A percentile compares a stretch with the other conserved stretches of the same genome.
Evolutionary conservation across 1,140 invertebrate species (phyloP).

Genomic region (Zelostemma sp.): DNA sequence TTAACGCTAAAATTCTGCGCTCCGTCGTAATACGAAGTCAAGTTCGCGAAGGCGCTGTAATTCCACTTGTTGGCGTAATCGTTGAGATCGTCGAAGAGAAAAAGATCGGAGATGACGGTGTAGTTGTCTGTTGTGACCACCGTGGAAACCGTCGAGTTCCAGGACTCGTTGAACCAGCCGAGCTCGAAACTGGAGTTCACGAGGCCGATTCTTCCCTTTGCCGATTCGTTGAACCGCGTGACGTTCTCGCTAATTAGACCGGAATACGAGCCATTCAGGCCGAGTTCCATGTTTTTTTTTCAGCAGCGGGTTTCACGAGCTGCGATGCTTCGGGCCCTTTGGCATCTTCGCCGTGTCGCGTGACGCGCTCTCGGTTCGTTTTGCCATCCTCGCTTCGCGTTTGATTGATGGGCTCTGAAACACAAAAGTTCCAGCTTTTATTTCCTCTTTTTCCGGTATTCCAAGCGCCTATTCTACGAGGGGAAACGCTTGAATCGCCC

Average conservation of each 20-base stretch:
- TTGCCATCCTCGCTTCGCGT: constrained; percentile 21
- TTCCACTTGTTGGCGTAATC: constrained; percentile 64
- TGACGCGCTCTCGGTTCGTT: constrained; percentile 6
- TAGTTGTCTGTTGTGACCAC: constrained; percentile 58
- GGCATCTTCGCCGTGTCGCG: constrained; percentile 17
- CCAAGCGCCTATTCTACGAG: too few relatives aligned
- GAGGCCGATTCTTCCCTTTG: constrained; percentile 12
- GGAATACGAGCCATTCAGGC: constrained; percentile 34
- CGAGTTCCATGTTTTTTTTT: constrained; percentile 32
- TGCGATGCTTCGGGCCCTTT: constrained; percentile 25
- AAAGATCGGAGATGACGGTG: constrained; percentile 62
- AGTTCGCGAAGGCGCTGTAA: constrained; percentile 60
- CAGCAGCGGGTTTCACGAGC: constrained; percentile 25
- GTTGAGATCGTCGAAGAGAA: constrained; percentile 65
- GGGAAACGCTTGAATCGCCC: too few relatives aligned
- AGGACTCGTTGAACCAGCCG: constrained; percentile 51
- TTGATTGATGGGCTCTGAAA: background rate
- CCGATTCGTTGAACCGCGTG: constrained; percentile 25
- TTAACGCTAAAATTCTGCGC: constrained; percentile 48
- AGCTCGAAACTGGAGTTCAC: constrained; percentile 23
- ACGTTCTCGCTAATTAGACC: constrained; percentile 37
- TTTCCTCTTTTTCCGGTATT: too few relatives aligned
- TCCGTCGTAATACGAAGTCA: constrained; percentile 61
- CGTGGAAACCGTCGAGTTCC: constrained; percentile 27
- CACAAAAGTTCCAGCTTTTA: background rate